A percentile compares a stretch with the other conserved stretches of the same genome.
Conservation (phyloP, 2,113 vertebrate species). For the Lepus americanus region DNA sequence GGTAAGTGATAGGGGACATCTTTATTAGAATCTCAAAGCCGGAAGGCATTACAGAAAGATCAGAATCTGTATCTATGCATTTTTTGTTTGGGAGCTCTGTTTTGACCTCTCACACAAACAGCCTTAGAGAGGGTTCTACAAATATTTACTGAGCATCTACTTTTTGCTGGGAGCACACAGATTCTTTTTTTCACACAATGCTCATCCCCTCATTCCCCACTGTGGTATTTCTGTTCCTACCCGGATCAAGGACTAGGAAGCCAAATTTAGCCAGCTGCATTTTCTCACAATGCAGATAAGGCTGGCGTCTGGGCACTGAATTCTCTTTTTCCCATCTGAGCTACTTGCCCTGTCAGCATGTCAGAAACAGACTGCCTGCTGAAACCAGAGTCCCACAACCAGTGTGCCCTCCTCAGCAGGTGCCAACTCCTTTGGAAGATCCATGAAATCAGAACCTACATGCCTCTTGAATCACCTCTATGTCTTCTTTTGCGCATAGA, state of each 20-base stretch:
- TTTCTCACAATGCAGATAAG: slow-evolving; percentile 55
- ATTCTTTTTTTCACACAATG: background rate
- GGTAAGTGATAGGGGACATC: background rate
- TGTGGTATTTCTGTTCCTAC: slow-evolving; percentile 31
- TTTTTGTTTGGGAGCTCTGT: background rate
- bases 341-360: background rate
- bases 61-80: background rate
- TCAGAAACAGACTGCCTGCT: background rate
- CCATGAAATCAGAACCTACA: background rate
- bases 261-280: slow-evolving; percentile 59
- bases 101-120: background rate
- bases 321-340: slow-evolving; percentile 54
- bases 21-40: background rate
- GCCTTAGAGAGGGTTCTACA: background rate
- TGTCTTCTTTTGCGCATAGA: background rate
- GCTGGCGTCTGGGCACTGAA: background rate
- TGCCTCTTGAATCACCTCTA: background rate
- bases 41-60: background rate
- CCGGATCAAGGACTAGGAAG: slow-evolving; percentile 1
- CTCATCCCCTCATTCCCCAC: background rate
- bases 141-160: background rate
- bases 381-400: background rate
- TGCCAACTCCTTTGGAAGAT: background rate
- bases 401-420: background rate
- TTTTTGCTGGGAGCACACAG: slow-evolving; percentile 3